Evolutionary conservation across 2,888 invertebrate species (phyloP).

Genomic region (Andrena bucephala): DNA sequence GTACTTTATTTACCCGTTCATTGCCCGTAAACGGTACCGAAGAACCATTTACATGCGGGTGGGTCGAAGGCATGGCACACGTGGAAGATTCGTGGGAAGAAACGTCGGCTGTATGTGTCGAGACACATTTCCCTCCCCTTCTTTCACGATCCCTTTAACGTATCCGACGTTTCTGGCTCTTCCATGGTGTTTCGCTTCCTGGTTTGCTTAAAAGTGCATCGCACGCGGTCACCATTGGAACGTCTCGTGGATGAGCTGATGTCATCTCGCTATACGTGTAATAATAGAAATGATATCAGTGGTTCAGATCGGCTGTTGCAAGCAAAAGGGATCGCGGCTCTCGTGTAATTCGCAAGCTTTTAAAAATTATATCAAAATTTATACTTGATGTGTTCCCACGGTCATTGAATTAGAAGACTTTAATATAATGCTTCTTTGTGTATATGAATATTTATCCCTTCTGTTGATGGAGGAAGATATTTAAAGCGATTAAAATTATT

Average conservation of each 20-base stretch:
- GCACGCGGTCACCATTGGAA: conserved; percentile 30
- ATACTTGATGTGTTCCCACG: neutral
- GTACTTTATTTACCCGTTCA: conserved; percentile 11
- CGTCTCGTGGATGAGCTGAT: conserved; percentile 50
- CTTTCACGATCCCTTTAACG: conserved; percentile 30
- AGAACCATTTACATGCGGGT: conserved; percentile 47
- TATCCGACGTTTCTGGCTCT: conserved; percentile 15
- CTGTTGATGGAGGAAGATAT: neutral
- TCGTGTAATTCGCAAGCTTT: no score
- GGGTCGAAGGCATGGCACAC: conserved; percentile 28
- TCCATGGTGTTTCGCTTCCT: conserved; percentile 45
- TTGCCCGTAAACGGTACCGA: conserved; percentile 3
- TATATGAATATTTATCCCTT: no score
- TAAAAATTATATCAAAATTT: neutral
- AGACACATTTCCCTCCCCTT: conserved; percentile 26
- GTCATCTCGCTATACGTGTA: conserved; percentile 51
- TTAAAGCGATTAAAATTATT: neutral
- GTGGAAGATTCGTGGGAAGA: conserved; percentile 50
- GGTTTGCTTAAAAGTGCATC: conserved; percentile 36
- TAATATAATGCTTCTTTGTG: neutral
- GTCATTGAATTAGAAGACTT: neutral
- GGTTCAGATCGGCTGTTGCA: conserved; percentile 22
- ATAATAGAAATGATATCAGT: conserved; percentile 67
- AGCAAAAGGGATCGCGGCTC: conserved; percentile 16
- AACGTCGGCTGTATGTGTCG: neutral